Evolutionary conservation across 2,888 invertebrate species (phyloP).

Genomic region (Aspidiotus rigidus): DNA sequence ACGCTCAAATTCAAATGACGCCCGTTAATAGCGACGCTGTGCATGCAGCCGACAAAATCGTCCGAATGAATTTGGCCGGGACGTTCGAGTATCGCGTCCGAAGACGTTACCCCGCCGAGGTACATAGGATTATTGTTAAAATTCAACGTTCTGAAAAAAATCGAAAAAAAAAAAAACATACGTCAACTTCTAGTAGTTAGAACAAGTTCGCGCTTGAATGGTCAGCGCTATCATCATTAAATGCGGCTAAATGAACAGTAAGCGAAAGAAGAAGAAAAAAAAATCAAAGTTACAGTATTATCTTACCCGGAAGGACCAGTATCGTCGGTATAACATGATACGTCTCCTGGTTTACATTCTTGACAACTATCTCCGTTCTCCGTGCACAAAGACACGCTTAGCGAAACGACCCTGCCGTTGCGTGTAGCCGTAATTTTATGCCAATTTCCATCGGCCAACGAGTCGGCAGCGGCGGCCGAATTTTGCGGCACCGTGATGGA

Average conservation of each 20-base stretch:
- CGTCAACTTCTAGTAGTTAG: too few species aligned
- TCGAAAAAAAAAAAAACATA: too few species aligned
- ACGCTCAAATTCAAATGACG: slow-evolving; percentile 69
- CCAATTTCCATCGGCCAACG: slow-evolving; percentile 80
- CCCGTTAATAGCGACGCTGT: slow-evolving; percentile 81
- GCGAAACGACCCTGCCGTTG: slow-evolving; percentile 76
- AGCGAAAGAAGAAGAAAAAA: neutral
- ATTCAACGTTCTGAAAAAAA: slow-evolving; percentile 66
- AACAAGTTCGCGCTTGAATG: too few species aligned
- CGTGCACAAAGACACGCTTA: slow-evolving; percentile 69
- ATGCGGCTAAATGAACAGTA: too few species aligned
- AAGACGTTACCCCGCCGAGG: slow-evolving; percentile 73
- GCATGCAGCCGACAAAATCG: slow-evolving; percentile 88
- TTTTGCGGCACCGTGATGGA: slow-evolving; percentile 47
- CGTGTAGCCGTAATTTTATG: slow-evolving; percentile 83
- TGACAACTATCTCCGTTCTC: slow-evolving; percentile 79
- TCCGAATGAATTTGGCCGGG: slow-evolving; percentile 85
- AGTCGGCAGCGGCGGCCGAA: slow-evolving; percentile 41
- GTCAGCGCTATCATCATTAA: too few species aligned
- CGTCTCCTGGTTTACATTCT: slow-evolving; percentile 76
- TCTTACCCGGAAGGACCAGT: slow-evolving; percentile 75
- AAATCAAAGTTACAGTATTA: slow-evolving; percentile 19
- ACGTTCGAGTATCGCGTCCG: slow-evolving; percentile 77
- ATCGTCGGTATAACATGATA: slow-evolving; percentile 72
- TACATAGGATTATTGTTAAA: slow-evolving; percentile 80